These are phyloP conservation scores for Sylvietta virens DNA, from an alignment of 2,113 vertebrate genomes.

Conservation along the genomic window DNA sequence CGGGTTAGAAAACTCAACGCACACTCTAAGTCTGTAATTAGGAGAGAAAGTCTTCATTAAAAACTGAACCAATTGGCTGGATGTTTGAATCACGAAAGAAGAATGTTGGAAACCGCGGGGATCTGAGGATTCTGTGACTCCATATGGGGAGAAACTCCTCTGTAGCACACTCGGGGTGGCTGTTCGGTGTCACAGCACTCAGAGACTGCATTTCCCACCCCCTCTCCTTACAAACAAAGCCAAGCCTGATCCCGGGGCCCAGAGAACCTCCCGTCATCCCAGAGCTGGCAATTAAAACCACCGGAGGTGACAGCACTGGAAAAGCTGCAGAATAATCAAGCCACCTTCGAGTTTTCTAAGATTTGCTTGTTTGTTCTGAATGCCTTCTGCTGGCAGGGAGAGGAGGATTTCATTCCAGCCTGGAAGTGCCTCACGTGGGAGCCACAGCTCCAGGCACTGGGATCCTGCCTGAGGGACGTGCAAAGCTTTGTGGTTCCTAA, in stretches of 20 bases:
- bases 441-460: background rate
- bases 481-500: background rate
- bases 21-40: background rate
- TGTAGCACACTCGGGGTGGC: background rate
- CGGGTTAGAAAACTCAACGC: background rate
- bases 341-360: background rate
- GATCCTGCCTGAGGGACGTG: accelerated
- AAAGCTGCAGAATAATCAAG: background rate
- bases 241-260: background rate
- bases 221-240: background rate
- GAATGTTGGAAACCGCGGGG: background rate
- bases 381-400: background rate
- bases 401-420: background rate
- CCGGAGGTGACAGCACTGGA: background rate
- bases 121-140: background rate
- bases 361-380: background rate
- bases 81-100: background rate
- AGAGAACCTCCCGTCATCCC: background rate
- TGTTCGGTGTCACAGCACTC: background rate
- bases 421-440: background rate
- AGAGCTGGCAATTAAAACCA: background rate
- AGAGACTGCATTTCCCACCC: background rate
- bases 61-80: background rate
- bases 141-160: background rate
- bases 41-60: background rate